Evolutionary conservation across 2,113 vertebrate species (phyloP).

Genomic region (Psittacara wagleri): DNA sequence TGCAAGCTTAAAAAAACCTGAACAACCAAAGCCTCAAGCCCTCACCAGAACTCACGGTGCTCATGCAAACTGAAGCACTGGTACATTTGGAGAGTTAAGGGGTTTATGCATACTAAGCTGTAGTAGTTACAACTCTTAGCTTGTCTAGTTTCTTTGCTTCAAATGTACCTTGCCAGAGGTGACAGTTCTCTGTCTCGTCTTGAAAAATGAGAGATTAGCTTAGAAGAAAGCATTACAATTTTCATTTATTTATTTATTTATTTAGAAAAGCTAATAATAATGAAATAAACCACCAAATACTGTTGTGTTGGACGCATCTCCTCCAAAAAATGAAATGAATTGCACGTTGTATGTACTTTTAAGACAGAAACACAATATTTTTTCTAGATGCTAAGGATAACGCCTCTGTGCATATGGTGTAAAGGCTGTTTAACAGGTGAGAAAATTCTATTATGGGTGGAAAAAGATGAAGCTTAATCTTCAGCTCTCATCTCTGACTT

Average conservation of each 20-base stretch:
- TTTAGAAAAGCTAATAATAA: not conserved
- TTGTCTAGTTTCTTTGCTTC: not conserved
- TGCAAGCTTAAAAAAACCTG: not conserved
- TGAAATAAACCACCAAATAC: not conserved
- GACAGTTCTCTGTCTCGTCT: not conserved
- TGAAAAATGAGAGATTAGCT: not conserved
- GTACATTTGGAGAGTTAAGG: not conserved
- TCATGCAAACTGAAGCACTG: not conserved
- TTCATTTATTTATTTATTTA: not conserved
- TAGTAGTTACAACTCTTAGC: not conserved
- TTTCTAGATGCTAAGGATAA: not conserved
- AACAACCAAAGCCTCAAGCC: not conserved
- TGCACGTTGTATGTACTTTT: not conserved
- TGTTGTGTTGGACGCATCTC: not conserved
- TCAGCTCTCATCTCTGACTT: not conserved
- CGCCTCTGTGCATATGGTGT: not conserved
- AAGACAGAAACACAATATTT: not conserved
- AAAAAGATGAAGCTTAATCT: not conserved
- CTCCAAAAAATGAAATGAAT: not conserved
- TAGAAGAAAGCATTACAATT: not conserved
- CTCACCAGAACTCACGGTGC: not conserved
- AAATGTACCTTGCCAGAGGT: not conserved
- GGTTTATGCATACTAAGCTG: not conserved
- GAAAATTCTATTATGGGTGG: not conserved
- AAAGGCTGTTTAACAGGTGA: not conserved